Evolutionary conservation across 2,113 vertebrate genomes (phyloP).

Genomic region (Megaceryle torquata): DNA sequence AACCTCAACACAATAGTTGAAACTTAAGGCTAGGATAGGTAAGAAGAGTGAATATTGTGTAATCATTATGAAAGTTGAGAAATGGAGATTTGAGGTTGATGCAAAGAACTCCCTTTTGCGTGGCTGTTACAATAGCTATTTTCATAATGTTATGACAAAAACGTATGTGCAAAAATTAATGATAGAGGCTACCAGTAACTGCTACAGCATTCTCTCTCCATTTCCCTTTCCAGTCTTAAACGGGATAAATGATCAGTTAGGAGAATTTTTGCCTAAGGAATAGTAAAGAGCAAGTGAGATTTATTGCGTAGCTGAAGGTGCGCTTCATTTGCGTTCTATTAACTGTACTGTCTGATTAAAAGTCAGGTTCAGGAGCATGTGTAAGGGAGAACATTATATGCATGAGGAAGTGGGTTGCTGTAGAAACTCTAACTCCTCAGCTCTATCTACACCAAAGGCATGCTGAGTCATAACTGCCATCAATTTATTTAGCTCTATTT

Average conservation of each 20-base stretch:
- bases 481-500: slow-evolving; percentile 3
- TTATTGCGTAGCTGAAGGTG: background rate
- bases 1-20: background rate
- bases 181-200: background rate
- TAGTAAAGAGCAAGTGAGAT: slow-evolving; percentile 36
- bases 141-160: slow-evolving; percentile 16
- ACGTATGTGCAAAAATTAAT: background rate
- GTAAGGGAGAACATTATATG: slow-evolving; percentile 1
- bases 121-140: background rate
- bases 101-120: background rate
- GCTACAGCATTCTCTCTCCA: background rate
- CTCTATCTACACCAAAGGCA: slow-evolving; percentile 19
- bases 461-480: slow-evolving; percentile 42
- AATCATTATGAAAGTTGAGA: background rate
- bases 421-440: slow-evolving; percentile 52
- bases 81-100: background rate
- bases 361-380: background rate
- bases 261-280: slow-evolving; percentile 41
- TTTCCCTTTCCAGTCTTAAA: slow-evolving; percentile 18
- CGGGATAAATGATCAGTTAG: slow-evolving; percentile 16
- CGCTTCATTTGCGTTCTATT: slow-evolving; percentile 33
- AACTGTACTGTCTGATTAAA: slow-evolving; percentile 40
- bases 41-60: background rate
- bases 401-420: slow-evolving; percentile 51
- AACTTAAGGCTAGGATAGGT: background rate